phyloP scores from a whole-genome alignment of 2,888 invertebrate genomes.

The Tenthredo amoena region DNA sequence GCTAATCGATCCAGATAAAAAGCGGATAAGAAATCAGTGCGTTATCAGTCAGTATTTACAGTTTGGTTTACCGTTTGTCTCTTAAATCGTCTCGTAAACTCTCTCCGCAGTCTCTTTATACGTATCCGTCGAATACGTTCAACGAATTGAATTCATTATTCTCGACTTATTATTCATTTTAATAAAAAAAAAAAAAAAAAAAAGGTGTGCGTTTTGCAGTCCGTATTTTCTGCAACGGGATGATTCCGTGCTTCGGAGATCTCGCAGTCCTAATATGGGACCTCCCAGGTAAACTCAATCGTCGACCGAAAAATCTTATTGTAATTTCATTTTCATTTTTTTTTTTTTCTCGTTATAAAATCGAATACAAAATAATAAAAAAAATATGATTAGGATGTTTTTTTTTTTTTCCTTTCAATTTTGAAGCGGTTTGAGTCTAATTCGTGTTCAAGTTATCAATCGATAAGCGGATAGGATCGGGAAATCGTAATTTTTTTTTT shows the following conservation, averaged over 20 bases:
- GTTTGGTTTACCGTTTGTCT: not conserved
- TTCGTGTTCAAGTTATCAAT: not conserved
- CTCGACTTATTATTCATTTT: not conserved
- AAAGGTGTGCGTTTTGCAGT: not conserved
- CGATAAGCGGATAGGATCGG: not conserved
- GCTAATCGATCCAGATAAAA: not conserved
- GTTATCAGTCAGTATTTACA: conserved; percentile 27
- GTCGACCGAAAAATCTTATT: conserved; percentile 37
- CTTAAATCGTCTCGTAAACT: not conserved
- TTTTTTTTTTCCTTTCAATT: too few species aligned
- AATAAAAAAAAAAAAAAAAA: not conserved
- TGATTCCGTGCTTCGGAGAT: conserved; percentile 48
- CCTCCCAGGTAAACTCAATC: conserved; percentile 56
- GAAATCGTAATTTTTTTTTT: not conserved
- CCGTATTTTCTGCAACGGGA: not conserved
- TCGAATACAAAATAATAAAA: not conserved
- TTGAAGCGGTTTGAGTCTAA: not conserved
- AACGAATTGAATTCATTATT: not conserved
- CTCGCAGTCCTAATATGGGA: conserved; percentile 55
- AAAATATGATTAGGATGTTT: too few species aligned
- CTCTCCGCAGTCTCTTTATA: not conserved
- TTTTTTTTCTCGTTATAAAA: not conserved
- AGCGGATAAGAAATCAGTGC: conserved; percentile 36
- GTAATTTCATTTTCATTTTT: conserved; percentile 47
- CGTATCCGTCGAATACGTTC: not conserved